Conservation (phyloP, 2,113 vertebrate genomes). For the Euleptes europaea region DNA sequence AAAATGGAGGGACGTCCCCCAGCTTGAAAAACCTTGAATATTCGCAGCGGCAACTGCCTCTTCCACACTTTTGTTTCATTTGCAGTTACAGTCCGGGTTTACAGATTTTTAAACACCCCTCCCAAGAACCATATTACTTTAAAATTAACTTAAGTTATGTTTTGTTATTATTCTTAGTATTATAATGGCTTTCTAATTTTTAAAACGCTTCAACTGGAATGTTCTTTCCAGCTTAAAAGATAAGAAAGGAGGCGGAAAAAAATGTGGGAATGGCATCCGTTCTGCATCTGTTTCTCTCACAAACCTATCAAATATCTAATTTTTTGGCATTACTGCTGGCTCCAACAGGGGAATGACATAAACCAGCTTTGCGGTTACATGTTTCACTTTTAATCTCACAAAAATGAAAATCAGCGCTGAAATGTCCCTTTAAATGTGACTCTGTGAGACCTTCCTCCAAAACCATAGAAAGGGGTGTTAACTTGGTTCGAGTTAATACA, state of each 20-base stretch:
- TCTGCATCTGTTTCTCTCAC: constrained; percentile 87
- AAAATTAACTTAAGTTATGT: constrained; percentile 76
- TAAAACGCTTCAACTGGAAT: constrained; percentile 84
- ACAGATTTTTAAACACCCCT: constrained; percentile 66
- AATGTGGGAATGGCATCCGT: constrained; percentile 88
- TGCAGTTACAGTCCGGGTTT: constrained; percentile 56
- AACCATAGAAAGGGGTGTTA: constrained; percentile 73
- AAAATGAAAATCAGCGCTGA: constrained; percentile 83
- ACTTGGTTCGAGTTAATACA: constrained; percentile 72
- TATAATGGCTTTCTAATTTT: constrained; percentile 75
- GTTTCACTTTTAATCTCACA: constrained; percentile 86
- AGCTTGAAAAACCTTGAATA: constrained; percentile 49
- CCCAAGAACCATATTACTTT: constrained; percentile 81
- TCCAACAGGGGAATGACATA: constrained; percentile 86
- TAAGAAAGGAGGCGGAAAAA: constrained; percentile 82
- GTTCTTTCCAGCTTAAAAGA: constrained; percentile 85
- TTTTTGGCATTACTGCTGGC: constrained; percentile 85
- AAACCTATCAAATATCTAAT: constrained; percentile 92
- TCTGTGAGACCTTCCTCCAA: constrained; percentile 75
- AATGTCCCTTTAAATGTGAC: constrained; percentile 82
- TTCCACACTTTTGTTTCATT: constrained; percentile 37
- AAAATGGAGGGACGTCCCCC: background rate
- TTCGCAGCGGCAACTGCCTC: constrained; percentile 45
- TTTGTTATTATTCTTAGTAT: constrained; percentile 70
- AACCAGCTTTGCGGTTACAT: constrained; percentile 90